These are phyloP conservation scores for Coelogynopora nodosa DNA, from an alignment of 2,888 invertebrate species.

Conservation along the genomic window DNA sequence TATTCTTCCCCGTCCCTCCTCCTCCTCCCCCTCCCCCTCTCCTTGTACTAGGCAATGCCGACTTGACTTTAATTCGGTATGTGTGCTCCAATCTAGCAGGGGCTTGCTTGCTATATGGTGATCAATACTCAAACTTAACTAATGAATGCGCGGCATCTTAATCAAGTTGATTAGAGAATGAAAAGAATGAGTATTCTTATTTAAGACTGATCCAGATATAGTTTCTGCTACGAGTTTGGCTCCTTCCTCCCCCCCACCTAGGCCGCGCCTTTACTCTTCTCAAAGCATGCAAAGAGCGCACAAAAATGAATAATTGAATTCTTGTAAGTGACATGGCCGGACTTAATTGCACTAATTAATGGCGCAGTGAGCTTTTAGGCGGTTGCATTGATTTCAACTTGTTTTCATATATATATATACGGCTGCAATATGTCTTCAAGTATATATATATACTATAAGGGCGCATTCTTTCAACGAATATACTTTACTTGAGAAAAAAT, in stretches of 20 bases:
- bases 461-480: not conserved
- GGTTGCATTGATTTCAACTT: slow-evolving; percentile 17
- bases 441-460: not conserved
- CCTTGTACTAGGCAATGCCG: too few species aligned
- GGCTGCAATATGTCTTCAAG: not conserved
- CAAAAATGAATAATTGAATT: slow-evolving; percentile 31
- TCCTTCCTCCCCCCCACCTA: not conserved
- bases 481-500: too few species aligned
- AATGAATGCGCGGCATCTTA: slow-evolving; percentile 25
- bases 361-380: not conserved
- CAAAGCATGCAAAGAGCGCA: not conserved
- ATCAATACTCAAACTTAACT: slow-evolving; percentile 19
- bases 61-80: not conserved
- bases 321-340: slow-evolving; percentile 25
- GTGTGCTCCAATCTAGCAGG: not conserved
- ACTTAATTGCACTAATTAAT: slow-evolving; percentile 31
- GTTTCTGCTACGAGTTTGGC: not conserved
- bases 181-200: slow-evolving; percentile 19
- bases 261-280: not conserved
- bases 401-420: slow-evolving; percentile 24
- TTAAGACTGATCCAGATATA: not conserved
- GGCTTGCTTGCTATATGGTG: not conserved
- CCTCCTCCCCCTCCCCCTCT: too few species aligned
- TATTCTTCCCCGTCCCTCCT: not conserved
- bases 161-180: slow-evolving; percentile 24